Base-by-base conservation (phyloP, 2,113 vertebrate genomes). In the Muntiacus reevesi region DNA sequence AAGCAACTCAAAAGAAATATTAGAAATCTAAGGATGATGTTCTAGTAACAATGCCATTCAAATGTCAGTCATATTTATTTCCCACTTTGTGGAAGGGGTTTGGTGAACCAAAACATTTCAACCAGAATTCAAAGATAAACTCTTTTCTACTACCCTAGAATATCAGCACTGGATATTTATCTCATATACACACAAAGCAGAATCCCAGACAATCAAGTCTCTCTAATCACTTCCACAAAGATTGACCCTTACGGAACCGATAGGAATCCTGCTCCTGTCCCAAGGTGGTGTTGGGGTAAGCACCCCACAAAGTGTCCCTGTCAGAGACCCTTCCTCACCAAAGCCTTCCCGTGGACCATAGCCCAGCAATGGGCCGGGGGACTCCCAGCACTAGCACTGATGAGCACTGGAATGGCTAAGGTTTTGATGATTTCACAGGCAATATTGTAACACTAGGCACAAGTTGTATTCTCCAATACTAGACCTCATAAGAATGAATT, bases 261-360 rank as follows among this genome's bases (percentile, higher is more conserved):
- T 92, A 98, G 5, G 82, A 15, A 0, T 97, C 94, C 95, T 98
- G 96, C 15, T 98, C 93, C 60, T 98, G 93, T 1, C 97, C 97
- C 71, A 98, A 64, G 7, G 98, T 7, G 52, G 96, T 64, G 45
- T 67, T 71, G 0, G 74, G 85, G 36, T 85, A 85, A 0, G 2
- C 4, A 76, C 0, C 50, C 82, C 45, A 97, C 60, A 0, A 43
- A 4, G 5, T 97, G 62, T 45, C 87, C 94, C 62, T 6, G 52
- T 57, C 97, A 62, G 40, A 98, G 16, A 50, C 71, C 94, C 50
- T 98, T 98, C 78, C 95, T 96, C 0, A 93, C 83, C 89, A 95
- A 97, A n/a, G 91, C 84, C 43, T 97, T 96, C 30, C 97, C 94
- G 0, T 96, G 97, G 21, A 98, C 6, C 97, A 98, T 6, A 99